A percentile compares a stretch with the other conserved stretches of the same genome.
These are phyloP conservation scores for Narcine bancroftii DNA, from an alignment of 2,113 vertebrate species.

Conservation along the genomic window DNA sequence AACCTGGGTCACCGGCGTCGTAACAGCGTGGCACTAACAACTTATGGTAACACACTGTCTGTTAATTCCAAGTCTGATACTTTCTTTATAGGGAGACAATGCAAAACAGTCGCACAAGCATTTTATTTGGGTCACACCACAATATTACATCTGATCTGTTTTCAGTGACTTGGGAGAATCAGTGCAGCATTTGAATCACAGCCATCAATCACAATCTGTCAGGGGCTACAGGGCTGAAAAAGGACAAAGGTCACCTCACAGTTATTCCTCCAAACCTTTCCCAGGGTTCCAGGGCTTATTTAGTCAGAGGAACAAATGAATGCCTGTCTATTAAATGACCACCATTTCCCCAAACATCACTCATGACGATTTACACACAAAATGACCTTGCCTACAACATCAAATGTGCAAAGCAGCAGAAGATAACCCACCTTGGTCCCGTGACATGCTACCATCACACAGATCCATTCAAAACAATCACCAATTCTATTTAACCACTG, in stretches of 20 bases:
- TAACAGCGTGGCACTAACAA: no score
- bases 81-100: slow-evolving; percentile 53
- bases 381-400: not conserved
- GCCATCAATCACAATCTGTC: not conserved
- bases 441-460: not conserved
- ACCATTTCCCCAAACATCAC: slow-evolving; percentile 19
- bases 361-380: not conserved
- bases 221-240: not conserved
- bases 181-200: not conserved
- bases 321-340: slow-evolving; percentile 17
- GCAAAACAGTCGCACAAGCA: not conserved
- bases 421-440: not conserved
- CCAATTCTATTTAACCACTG: not conserved
- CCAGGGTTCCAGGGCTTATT: not conserved
- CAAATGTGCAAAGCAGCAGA: not conserved
- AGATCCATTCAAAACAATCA: not conserved
- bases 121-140: not conserved
- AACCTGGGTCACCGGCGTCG: no score
- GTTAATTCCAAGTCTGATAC: slow-evolving; percentile 56
- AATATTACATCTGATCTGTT: not conserved
- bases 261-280: slow-evolving; percentile 25
- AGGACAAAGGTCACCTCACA: slow-evolving; percentile 2
- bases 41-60: slow-evolving; percentile 46
- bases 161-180: not conserved
- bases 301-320: slow-evolving; percentile 7